Conservation (phyloP, 2,113 vertebrate species). For the Sciurus niger region DNA sequence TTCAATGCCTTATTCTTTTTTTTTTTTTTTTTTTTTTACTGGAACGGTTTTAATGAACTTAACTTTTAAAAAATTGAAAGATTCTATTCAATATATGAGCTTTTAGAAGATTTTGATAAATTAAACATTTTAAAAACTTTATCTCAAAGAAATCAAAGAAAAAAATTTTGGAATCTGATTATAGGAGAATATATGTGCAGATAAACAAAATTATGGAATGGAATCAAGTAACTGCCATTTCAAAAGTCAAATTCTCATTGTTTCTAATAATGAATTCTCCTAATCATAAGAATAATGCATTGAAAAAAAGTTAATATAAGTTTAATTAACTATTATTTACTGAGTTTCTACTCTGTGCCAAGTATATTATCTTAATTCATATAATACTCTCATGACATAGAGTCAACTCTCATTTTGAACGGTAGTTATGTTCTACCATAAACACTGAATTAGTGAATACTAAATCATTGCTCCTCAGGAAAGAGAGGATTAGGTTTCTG, state of each 20-base stretch:
- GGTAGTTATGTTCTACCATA: not conserved
- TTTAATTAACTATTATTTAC: not conserved
- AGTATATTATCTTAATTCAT: not conserved
- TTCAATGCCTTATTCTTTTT: not conserved
- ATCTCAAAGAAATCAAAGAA: no score
- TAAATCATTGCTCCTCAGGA: not conserved
- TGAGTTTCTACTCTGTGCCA: constrained; percentile 22
- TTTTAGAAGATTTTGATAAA: not conserved
- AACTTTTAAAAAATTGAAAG: not conserved
- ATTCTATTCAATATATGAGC: not conserved
- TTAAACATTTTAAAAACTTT: not conserved
- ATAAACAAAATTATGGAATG: no score
- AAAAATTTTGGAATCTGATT: no score
- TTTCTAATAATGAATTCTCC: no score
- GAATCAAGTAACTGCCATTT: no score
- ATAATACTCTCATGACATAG: not conserved
- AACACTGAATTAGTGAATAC: not conserved
- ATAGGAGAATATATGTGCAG: no score
- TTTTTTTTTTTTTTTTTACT: not conserved
- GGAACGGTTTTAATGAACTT: not conserved
- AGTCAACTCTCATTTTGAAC: constrained; percentile 1
- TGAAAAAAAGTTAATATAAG: no score
- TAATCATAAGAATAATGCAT: no score
- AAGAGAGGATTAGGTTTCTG: not conserved
- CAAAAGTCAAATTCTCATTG: no score